Evolutionary conservation across 2,113 vertebrate genomes (phyloP).

Genomic region (Phyllostomus hastatus): DNA sequence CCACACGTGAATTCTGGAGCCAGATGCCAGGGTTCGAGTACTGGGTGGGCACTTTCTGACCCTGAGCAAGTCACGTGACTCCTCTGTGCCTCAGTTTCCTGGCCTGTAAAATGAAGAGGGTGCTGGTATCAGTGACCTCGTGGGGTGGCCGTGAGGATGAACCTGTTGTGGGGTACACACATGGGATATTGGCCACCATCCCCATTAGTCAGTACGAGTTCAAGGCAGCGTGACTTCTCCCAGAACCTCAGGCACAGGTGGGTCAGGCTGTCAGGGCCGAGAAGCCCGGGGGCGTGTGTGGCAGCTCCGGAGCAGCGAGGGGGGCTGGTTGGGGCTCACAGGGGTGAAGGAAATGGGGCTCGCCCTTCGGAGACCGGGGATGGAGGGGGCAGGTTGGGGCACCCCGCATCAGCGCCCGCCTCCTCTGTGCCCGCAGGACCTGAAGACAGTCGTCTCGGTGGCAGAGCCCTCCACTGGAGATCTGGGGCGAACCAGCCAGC

Average conservation of each 20-base stretch:
- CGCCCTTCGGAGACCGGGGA: neutral
- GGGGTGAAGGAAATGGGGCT: neutral
- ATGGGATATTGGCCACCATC: neutral
- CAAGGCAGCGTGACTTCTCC: neutral
- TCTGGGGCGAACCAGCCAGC: neutral
- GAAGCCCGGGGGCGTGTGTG: fast-evolving
- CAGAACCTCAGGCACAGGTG: neutral
- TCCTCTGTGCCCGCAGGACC: constrained; percentile 32
- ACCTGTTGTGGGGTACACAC: fast-evolving
- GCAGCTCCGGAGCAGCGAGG: neutral
- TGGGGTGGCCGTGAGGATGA: neutral
- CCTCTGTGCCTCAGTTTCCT: neutral
- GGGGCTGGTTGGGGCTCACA: fast-evolving
- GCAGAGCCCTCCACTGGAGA: neutral
- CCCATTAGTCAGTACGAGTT: neutral
- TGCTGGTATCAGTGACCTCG: neutral
- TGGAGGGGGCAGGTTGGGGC: neutral
- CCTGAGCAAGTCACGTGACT: neutral
- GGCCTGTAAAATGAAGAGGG: neutral
- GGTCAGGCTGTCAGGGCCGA: neutral
- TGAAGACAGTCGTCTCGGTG: neutral
- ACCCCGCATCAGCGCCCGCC: fast-evolving
- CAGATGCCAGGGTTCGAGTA: neutral
- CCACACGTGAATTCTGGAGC: fast-evolving
- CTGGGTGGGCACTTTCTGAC: neutral